phyloP scores from a whole-genome alignment of 1,140 invertebrate genomes.

The Macrotrachela quadricornifera region DNA sequence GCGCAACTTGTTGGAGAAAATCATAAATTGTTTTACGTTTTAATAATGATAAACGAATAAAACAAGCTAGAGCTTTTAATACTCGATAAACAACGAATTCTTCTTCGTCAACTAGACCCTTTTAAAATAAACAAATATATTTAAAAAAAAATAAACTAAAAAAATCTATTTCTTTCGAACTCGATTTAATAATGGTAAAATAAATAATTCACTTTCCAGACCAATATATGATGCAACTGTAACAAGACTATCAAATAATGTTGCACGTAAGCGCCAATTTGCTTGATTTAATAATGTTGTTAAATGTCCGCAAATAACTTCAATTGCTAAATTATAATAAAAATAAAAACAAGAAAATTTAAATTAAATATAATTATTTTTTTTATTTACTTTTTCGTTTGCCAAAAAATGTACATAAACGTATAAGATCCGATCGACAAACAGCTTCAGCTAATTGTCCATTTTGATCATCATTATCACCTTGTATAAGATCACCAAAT shows the following conservation, averaged over 20 bases:
- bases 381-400: conserved; percentile 50
- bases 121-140: conserved; percentile 15
- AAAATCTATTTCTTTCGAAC: conserved; percentile 27
- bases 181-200: conserved; percentile 59
- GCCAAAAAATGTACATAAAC: conserved; percentile 78
- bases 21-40: conserved; percentile 54
- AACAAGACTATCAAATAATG: conserved; percentile 78
- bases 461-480: background rate
- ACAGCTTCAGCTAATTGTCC: background rate
- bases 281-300: conserved; percentile 15
- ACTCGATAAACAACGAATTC: conserved; percentile 79
- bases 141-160: conserved; percentile 3
- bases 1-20: conserved; percentile 57
- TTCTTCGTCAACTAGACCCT: conserved; percentile 73
- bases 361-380: too few relatives aligned
- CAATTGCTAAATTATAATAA: too few relatives aligned
- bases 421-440: conserved; percentile 45
- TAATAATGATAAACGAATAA: conserved; percentile 65
- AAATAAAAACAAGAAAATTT: too few relatives aligned
- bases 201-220: conserved; percentile 38
- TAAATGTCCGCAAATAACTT: too few relatives aligned
- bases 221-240: conserved; percentile 78
- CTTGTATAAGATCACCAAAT: too few relatives aligned
- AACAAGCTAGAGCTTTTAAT: conserved; percentile 55
- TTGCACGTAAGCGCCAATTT: conserved; percentile 65